Conservation (phyloP, 2,888 invertebrate species). For the Eupithecia abbreviata region DNA sequence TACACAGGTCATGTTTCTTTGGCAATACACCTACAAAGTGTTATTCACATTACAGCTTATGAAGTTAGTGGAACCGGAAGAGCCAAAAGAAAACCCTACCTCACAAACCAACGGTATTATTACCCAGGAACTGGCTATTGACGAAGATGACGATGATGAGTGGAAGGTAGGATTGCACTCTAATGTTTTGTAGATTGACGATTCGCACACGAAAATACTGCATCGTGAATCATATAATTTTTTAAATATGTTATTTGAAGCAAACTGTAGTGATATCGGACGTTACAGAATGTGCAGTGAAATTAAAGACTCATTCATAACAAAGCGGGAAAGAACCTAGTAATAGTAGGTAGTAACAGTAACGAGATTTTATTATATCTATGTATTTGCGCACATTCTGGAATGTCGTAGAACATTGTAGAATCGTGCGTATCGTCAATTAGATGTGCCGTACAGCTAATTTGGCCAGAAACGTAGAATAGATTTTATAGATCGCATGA, state of each 20-base stretch:
- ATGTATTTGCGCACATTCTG: background rate
- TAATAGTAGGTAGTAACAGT: background rate
- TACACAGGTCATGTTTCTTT: background rate
- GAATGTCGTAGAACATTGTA: slow-evolving; percentile 1
- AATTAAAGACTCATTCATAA: background rate
- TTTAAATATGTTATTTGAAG: background rate
- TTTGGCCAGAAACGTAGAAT: background rate
- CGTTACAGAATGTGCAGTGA: background rate
- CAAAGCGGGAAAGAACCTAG: background rate
- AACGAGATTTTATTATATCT: background rate
- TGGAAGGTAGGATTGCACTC: slow-evolving; percentile 82
- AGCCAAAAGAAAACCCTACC: slow-evolving; percentile 65
- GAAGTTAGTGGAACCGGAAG: slow-evolving; percentile 83
- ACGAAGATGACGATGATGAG: slow-evolving; percentile 84
- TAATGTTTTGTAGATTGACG: background rate
- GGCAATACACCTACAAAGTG: background rate
- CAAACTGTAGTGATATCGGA: background rate
- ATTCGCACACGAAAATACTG: background rate
- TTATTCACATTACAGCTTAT: slow-evolving; percentile 73
- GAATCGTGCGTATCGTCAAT: slow-evolving; percentile 15
- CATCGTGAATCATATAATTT: background rate
- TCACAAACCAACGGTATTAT: slow-evolving; percentile 75
- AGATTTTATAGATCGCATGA: background rate
- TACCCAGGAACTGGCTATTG: slow-evolving; percentile 66
- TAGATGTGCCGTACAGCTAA: slow-evolving; percentile 13